Conservation (phyloP, 2,888 invertebrate genomes). For the Priocnemis perturbator region DNA sequence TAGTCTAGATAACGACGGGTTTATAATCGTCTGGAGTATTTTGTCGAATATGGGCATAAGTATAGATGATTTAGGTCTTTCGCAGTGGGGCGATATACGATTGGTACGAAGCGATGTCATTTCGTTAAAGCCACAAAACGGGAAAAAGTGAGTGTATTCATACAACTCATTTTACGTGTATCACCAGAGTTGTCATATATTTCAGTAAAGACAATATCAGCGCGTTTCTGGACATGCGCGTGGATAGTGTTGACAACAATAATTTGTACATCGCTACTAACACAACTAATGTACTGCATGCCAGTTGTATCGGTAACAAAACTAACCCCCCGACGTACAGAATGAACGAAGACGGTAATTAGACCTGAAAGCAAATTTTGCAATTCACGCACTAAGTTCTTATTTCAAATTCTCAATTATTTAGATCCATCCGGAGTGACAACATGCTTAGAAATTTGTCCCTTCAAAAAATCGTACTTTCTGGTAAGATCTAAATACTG, state of each 20-base stretch:
- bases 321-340: conserved; percentile 61
- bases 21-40: conserved; percentile 76
- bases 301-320: conserved; percentile 66
- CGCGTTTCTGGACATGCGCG: conserved; percentile 73
- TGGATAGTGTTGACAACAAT: conserved; percentile 73
- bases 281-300: conserved; percentile 75
- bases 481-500: conserved; percentile 62
- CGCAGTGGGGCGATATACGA: conserved; percentile 74
- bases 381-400: neutral
- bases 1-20: conserved; percentile 76
- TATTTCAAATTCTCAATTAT: conserved; percentile 28
- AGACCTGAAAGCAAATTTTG: neutral
- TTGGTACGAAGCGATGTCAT: conserved; percentile 75
- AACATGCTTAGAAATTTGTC: conserved; percentile 76
- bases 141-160: conserved; percentile 41
- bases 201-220: conserved; percentile 51
- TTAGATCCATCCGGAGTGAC: conserved; percentile 67
- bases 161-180: conserved; percentile 10
- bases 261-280: conserved; percentile 76
- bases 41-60: conserved; percentile 67
- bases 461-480: conserved; percentile 76
- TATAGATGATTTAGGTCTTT: conserved; percentile 68
- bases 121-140: conserved; percentile 35
- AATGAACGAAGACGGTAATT: conserved; percentile 61
- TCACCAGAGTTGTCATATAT: conserved; percentile 14